phyloP scores from a whole-genome alignment of 2,888 invertebrate genomes.

The Norana najaformis region DNA sequence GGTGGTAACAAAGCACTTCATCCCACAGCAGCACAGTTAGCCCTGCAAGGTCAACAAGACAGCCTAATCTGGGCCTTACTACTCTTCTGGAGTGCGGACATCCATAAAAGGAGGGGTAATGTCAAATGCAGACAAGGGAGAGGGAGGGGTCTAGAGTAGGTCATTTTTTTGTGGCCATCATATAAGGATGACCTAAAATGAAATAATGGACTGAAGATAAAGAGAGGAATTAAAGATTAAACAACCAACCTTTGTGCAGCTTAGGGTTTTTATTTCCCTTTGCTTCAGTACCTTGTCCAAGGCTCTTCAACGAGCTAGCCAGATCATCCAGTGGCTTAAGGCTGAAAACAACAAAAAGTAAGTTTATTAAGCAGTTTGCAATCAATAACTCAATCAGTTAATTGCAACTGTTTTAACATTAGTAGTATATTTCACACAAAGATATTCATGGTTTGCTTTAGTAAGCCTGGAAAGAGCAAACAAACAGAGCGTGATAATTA shows the following conservation, averaged over 20 bases:
- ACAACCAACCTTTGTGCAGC: slow-evolving; percentile 35
- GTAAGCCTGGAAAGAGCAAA: no score
- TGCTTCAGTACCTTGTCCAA: slow-evolving; percentile 29
- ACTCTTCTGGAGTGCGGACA: no score
- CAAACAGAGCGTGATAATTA: background rate
- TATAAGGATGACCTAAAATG: no score
- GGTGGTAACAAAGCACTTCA: no score
- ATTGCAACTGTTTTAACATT: background rate
- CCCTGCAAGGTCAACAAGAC: no score
- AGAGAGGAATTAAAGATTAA: background rate
- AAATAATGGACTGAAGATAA: background rate
- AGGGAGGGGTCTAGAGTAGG: no score
- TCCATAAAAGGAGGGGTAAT: no score
- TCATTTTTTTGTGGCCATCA: no score
- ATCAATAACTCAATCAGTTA: background rate
- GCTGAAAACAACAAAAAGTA: slow-evolving; percentile 28
- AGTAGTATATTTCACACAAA: background rate
- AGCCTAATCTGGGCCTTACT: no score
- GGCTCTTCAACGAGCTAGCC: slow-evolving; percentile 37
- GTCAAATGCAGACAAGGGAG: no score
- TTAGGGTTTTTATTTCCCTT: slow-evolving; percentile 35
- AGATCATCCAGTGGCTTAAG: slow-evolving; percentile 39
- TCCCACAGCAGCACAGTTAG: no score
- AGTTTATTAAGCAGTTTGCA: background rate
- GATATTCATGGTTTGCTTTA: background rate